Base-by-base conservation (phyloP, 2,797 vertebrate species). In the Coregonus sp. region DNA sequence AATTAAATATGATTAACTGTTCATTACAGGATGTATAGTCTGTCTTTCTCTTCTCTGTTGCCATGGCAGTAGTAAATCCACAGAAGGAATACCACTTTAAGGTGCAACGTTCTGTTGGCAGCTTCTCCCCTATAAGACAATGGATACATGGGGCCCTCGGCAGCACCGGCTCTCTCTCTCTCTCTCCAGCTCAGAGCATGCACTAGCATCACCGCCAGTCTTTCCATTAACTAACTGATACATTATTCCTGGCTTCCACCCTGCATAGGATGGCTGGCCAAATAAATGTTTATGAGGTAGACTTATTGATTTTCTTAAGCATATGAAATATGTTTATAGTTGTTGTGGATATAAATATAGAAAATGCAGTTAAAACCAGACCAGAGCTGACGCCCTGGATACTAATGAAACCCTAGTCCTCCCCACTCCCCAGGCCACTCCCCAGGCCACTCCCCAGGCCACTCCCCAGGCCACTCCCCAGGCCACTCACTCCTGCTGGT, bases 401-500 rank as follows among this genome's bases (percentile, higher is more conserved):
- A 20, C 59, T 63, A 63, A 25, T 63, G 7, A 63, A 63, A 11
- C 20, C 7, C 20, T 63, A 11, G 59, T 63, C 25, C 59, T 63
- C 20, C 20, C 20, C 6, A 11, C 54, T 18, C 54, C 59, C 59
- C 20, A 6, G 12, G 1, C 20, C 6, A 11, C 54, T 16, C 54
- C 59, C 59, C 20, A 25, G 14, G 14, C 14, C 59, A 1, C n/a
- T 20, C 52, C 52, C 15, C 4, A 16, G 51, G 3, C 51, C 51
- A 16, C 51, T 12, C 51, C 51, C 51, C 47, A 6, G 12, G 5
- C 7, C 7, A 51, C 50, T 9, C 68, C 31, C 33, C 20, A 80
- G 65, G 37, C 29, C 68, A 93, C 95, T 91, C 94, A 96, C 95
- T 93, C 94, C 89, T 94, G 93, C 87, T 92, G 95, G 67, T 89